Conservation (phyloP, 2,113 vertebrate genomes). For the Ciconia maguari region DNA sequence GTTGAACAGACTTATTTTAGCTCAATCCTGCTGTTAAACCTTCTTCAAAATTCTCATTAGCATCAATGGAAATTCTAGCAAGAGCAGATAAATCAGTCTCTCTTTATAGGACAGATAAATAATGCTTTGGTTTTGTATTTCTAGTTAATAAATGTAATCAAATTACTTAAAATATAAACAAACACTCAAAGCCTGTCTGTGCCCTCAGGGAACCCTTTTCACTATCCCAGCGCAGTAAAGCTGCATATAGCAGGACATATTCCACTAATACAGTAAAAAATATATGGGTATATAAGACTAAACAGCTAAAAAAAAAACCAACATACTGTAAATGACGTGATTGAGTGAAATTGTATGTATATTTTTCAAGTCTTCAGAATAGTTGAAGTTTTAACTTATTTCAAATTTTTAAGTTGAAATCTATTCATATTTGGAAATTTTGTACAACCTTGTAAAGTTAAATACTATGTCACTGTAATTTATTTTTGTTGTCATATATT, state of each 20-base stretch:
- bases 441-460: constrained; percentile 74
- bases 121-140: constrained; percentile 22
- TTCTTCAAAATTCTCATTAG: constrained; percentile 5
- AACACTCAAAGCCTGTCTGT: constrained; percentile 61
- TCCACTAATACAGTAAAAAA: constrained; percentile 49
- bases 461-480: constrained; percentile 73
- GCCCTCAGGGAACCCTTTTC: constrained; percentile 69
- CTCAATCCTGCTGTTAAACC: neutral
- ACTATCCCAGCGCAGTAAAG: constrained; percentile 43
- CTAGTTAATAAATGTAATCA: constrained; percentile 9
- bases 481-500: constrained; percentile 75
- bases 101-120: constrained; percentile 7
- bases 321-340: constrained; percentile 59
- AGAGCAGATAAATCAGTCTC: constrained; percentile 14
- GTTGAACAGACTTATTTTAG: constrained; percentile 5
- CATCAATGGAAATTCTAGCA: neutral
- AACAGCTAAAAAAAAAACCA: constrained; percentile 54
- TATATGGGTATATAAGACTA: constrained; percentile 53
- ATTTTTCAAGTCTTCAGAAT: constrained; percentile 66
- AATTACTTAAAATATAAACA: constrained; percentile 25
- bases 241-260: constrained; percentile 51
- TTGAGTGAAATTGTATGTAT: constrained; percentile 61
- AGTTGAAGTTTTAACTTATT: constrained; percentile 75
- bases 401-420: constrained; percentile 71
- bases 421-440: constrained; percentile 73